phyloP scores from a whole-genome alignment of 2,888 invertebrate genomes.

The Zhuqinia jingwanae region DNA sequence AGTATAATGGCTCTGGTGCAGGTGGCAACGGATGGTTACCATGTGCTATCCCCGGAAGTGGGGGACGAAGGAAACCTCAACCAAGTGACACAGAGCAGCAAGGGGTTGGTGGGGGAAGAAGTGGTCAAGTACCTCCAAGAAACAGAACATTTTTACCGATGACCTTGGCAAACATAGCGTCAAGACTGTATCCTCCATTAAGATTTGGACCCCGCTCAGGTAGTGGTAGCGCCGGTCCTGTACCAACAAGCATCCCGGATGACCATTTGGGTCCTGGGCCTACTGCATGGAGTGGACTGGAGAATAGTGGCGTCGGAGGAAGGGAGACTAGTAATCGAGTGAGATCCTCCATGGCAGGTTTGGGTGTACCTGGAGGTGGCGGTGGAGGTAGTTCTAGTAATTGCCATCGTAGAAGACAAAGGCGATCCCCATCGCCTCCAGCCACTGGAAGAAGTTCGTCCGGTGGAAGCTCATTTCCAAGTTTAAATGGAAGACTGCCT shows the following conservation, averaged over 20 bases:
- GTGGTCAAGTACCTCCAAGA: conserved; percentile 59
- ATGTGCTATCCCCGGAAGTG: not conserved
- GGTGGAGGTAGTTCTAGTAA: conserved; percentile 25
- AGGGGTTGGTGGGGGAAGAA: not conserved
- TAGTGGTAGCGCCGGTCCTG: not conserved
- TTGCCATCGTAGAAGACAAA: conserved; percentile 70
- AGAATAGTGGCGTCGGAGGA: conserved; percentile 23
- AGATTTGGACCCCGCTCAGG: conserved; percentile 46
- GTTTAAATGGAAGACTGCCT: conserved; percentile 80
- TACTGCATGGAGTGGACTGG: conserved; percentile 27
- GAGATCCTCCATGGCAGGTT: conserved; percentile 15
- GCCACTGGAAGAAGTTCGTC: conserved; percentile 79
- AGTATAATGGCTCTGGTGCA: not conserved
- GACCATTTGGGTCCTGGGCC: conserved; percentile 30
- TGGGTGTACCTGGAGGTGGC: not conserved
- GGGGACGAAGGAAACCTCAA: conserved; percentile 54
- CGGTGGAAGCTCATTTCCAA: conserved; percentile 61
- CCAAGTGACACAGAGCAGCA: conserved; percentile 27
- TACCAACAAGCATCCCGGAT: conserved; percentile 23
- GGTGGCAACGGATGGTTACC: conserved; percentile 15
- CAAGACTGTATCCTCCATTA: conserved; percentile 74
- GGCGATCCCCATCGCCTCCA: conserved; percentile 77
- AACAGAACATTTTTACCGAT: conserved; percentile 75
- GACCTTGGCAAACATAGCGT: conserved; percentile 77
- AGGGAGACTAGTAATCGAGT: conserved; percentile 46